phyloP scores from a whole-genome alignment of 2,797 vertebrate species.

The Coilia nasus region DNA sequence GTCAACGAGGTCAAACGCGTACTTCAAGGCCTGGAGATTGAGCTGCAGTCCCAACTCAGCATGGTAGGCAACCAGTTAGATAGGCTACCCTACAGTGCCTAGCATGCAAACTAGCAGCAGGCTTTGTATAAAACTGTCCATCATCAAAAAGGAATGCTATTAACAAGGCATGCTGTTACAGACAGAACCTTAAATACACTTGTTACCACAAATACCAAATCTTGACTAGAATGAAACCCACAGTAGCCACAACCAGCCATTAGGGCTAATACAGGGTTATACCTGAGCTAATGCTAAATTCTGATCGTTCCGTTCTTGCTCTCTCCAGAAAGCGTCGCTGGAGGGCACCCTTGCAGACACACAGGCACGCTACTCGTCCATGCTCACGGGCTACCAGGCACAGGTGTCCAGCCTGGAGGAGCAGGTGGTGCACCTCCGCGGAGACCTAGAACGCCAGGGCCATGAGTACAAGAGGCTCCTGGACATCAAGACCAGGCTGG shows the following conservation, averaged over 20 bases:
- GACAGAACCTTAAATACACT: background rate
- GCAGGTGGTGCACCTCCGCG: slow-evolving; percentile 63
- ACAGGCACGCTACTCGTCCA: slow-evolving; percentile 49
- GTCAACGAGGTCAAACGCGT: slow-evolving; percentile 51
- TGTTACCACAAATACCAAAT: background rate
- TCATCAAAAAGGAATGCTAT: background rate
- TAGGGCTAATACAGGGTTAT: background rate
- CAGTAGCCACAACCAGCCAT: background rate
- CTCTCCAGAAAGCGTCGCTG: slow-evolving; percentile 65
- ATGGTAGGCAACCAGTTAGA: slow-evolving; percentile 65
- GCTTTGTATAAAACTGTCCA: background rate
- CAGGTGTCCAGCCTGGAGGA: slow-evolving; percentile 66
- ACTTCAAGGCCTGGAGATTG: slow-evolving; percentile 79
- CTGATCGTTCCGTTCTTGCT: background rate
- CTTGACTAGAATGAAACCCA: background rate
- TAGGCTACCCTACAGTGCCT: background rate
- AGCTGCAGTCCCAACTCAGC: slow-evolving; percentile 77
- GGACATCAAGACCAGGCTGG: slow-evolving; percentile 71
- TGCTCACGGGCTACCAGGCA: slow-evolving; percentile 55
- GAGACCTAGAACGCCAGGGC: slow-evolving; percentile 67
- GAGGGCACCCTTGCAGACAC: slow-evolving; percentile 62
- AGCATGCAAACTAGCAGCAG: background rate
- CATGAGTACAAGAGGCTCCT: slow-evolving; percentile 72
- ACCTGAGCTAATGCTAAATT: background rate
- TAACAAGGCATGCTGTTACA: background rate